Conservation (phyloP, 2,888 invertebrate genomes). For the Pseudococcus jackbeardsleyi region DNA sequence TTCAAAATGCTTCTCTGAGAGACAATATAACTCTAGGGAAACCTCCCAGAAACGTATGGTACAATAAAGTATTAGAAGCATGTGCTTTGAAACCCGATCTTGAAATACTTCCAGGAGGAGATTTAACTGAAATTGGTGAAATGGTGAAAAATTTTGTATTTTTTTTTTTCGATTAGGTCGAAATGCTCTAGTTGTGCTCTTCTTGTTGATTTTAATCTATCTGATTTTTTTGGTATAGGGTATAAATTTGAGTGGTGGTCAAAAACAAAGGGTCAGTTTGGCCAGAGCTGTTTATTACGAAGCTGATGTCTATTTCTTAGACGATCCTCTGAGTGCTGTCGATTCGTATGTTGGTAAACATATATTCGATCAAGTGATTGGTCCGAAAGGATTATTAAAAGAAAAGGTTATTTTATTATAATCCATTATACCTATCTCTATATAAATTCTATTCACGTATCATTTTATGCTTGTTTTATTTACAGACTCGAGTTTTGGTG, state of each 20-base stretch:
- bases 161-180: too few species aligned
- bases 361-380: conserved; percentile 76
- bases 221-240: conserved; percentile 71
- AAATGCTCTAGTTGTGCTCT: not conserved
- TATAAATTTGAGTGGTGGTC: conserved; percentile 90
- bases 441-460: too few species aligned
- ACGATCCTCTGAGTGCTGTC: conserved; percentile 89
- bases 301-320: conserved; percentile 91
- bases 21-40: conserved; percentile 95
- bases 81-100: conserved; percentile 89
- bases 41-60: conserved; percentile 81
- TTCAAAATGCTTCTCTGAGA: conserved; percentile 93
- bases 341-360: conserved; percentile 78
- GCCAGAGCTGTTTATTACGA: conserved; percentile 92
- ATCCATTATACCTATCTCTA: too few species aligned
- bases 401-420: conserved; percentile 68
- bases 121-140: conserved; percentile 93
- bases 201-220: not conserved
- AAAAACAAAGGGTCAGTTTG: conserved; percentile 90
- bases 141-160: not conserved
- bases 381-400: conserved; percentile 71
- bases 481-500: conserved; percentile 86
- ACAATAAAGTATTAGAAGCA: too few species aligned
- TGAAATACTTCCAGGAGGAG: conserved; percentile 92
- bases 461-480: not conserved